phyloP scores from a whole-genome alignment of 2,888 invertebrate genomes.

The Notodonta dromedarius region DNA sequence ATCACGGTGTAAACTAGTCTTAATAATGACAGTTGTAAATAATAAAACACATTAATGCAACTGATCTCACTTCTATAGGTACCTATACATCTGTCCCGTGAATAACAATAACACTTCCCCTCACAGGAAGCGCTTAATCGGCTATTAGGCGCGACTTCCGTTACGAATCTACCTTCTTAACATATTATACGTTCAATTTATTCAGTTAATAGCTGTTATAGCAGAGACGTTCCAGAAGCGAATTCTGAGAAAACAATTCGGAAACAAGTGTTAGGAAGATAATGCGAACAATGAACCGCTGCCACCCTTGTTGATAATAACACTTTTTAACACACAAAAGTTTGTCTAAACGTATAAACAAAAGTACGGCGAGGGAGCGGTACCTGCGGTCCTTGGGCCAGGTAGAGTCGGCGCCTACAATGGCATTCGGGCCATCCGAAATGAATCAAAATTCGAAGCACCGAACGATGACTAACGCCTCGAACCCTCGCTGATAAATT shows the following conservation, averaged over 20 bases:
- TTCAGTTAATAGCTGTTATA: constrained; percentile 41
- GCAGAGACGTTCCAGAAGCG: constrained; percentile 28
- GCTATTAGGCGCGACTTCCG: constrained; percentile 59
- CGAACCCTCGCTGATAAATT: constrained; percentile 68
- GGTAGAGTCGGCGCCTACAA: constrained; percentile 75
- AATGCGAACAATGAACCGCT: constrained; percentile 47
- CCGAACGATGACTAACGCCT: constrained; percentile 59
- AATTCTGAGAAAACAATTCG: constrained; percentile 36
- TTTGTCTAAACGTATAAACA: constrained; percentile 79
- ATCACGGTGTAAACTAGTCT: constrained; percentile 47
- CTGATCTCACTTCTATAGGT: constrained; percentile 22
- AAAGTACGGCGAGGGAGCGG: constrained; percentile 41
- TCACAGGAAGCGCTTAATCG: constrained; percentile 54
- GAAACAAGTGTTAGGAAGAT: constrained; percentile 49
- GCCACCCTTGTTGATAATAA: constrained; percentile 73
- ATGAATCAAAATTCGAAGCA: constrained; percentile 78
- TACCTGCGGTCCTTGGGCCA: constrained; percentile 60
- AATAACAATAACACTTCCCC: constrained; percentile 60
- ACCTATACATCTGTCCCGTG: constrained; percentile 45
- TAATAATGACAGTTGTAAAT: constrained; percentile 46
- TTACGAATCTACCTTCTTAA: constrained; percentile 54
- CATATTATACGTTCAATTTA: constrained; percentile 42
- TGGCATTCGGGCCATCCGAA: constrained; percentile 80
- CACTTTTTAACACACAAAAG: constrained; percentile 62
- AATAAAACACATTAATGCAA: constrained; percentile 41